Conservation (phyloP, 37 sponge, comb jelly and placozoan species). For the Bolinopsis microptera region DNA sequence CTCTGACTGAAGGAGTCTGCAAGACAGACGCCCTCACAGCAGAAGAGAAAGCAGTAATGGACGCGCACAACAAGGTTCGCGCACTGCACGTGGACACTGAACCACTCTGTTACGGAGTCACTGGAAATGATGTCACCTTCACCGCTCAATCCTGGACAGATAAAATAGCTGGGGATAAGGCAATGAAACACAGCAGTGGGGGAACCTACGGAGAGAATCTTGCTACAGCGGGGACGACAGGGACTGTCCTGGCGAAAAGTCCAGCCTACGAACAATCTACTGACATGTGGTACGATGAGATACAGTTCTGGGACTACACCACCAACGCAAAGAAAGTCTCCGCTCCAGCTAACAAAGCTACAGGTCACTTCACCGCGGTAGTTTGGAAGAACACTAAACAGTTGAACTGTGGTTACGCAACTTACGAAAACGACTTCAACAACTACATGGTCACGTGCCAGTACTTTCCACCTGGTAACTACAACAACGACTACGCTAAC, state of each 20-base stretch:
- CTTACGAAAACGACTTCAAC: not conserved
- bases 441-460: constrained; percentile 51
- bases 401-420: constrained; percentile 58
- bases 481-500: not conserved
- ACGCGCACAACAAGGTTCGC: not conserved
- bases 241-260: not conserved
- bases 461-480: constrained; percentile 36
- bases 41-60: not conserved
- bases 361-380: constrained; percentile 14
- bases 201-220: constrained; percentile 34
- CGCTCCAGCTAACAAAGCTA: not conserved
- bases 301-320: not conserved
- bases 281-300: constrained; percentile 20
- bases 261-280: not conserved
- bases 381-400: constrained; percentile 27
- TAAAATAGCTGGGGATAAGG: not conserved
- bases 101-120: constrained; percentile 13
- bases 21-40: constrained; percentile 4
- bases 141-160: constrained; percentile 49
- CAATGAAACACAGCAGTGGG: constrained; percentile 20
- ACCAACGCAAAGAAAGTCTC: not conserved
- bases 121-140: constrained; percentile 5
- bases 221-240: not conserved
- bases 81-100: not conserved
- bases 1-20: not conserved